These are phyloP conservation scores for Brachyopa scutellaris DNA, from an alignment of 2,888 invertebrate genomes.

Conservation along the genomic window DNA sequence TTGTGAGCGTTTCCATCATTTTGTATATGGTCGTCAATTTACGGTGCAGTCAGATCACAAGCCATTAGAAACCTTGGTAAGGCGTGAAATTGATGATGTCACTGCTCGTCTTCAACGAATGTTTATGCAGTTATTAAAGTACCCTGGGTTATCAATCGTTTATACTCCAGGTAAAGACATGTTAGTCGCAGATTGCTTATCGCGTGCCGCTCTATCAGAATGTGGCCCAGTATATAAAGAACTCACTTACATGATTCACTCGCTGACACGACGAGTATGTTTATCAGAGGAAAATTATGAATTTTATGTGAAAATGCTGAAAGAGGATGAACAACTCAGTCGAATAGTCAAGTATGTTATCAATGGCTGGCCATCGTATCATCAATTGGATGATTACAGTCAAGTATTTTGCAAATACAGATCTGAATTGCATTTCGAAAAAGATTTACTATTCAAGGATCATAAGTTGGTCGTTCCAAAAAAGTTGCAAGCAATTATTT, in stretches of 20 bases:
- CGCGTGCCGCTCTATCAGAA: conserved; percentile 63
- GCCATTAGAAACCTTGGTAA: conserved; percentile 76
- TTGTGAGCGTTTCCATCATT: conserved; percentile 43
- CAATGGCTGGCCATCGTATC: conserved; percentile 67
- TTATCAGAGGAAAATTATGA: conserved; percentile 47
- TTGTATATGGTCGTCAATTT: conserved; percentile 65
- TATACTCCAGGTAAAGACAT: conserved; percentile 74
- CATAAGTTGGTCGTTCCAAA: conserved; percentile 65
- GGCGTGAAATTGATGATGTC: conserved; percentile 75
- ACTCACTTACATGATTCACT: conserved; percentile 30
- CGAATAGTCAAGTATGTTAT: conserved; percentile 24
- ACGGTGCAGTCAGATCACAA: conserved; percentile 76
- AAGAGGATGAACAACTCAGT: conserved; percentile 13
- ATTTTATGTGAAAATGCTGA: conserved; percentile 10
- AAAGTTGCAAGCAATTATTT: conserved; percentile 57
- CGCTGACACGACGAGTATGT: conserved; percentile 20
- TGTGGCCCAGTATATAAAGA: conserved; percentile 3
- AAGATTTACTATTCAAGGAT: conserved; percentile 35
- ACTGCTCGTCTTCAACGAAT: conserved; percentile 75
- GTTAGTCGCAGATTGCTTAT: conserved; percentile 68
- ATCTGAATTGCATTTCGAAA: conserved; percentile 37
- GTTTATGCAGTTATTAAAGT: conserved; percentile 75
- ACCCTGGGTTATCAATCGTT: conserved; percentile 59
- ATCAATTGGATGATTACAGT: conserved; percentile 35
- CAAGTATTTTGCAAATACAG: conserved; percentile 35